These are phyloP conservation scores for Cercopithecus mona DNA, from an alignment of 2,113 vertebrate genomes.

Conservation along the genomic window DNA sequence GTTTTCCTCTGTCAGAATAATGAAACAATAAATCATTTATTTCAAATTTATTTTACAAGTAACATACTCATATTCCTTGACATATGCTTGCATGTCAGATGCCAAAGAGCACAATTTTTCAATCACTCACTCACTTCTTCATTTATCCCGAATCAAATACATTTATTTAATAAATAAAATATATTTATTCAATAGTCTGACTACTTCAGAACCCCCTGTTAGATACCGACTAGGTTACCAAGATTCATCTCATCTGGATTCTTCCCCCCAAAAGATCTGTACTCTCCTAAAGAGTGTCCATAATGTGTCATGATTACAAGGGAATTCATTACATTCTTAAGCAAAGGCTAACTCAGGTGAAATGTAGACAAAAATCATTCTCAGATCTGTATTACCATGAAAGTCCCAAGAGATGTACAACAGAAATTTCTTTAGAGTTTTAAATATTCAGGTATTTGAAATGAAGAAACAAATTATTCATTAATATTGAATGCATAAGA, in stretches of 20 bases:
- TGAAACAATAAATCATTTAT: slow-evolving; percentile 37
- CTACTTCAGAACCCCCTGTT: background rate
- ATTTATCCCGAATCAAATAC: slow-evolving; percentile 17
- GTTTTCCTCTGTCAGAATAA: slow-evolving; percentile 34
- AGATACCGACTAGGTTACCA: background rate
- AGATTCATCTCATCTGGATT: background rate
- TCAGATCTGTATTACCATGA: background rate
- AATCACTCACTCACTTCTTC: background rate
- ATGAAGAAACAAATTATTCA: background rate
- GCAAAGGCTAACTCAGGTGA: background rate
- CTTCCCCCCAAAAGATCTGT: background rate
- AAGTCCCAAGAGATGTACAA: background rate
- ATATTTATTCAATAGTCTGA: background rate
- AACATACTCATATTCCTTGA: background rate
- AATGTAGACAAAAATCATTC: background rate
- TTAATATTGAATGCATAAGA: background rate
- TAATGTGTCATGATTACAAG: background rate
- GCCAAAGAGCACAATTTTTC: background rate
- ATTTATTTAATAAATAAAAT: background rate
- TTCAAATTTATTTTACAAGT: slow-evolving; percentile 48
- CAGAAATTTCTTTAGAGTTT: background rate
- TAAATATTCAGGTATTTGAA: background rate
- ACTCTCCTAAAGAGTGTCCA: background rate
- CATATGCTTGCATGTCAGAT: background rate
- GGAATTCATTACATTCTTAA: background rate